phyloP scores from a whole-genome alignment of 2,113 vertebrate species.

The Empidonax traillii region DNA sequence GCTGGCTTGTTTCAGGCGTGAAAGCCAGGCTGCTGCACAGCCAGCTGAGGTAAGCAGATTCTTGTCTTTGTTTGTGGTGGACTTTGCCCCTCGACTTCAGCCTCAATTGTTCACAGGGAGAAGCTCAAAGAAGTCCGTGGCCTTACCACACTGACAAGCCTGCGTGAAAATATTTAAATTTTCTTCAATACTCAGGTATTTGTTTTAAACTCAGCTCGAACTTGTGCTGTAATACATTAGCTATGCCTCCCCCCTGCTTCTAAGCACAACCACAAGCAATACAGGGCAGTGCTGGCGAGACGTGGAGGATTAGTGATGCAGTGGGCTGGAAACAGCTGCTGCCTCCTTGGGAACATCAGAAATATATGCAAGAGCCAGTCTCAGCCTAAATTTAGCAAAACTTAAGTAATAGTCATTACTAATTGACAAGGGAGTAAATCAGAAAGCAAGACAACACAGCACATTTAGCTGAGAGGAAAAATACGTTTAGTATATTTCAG shows the following conservation, averaged over 20 bases:
- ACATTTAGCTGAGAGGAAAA: background rate
- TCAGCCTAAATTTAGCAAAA: slow-evolving; percentile 12
- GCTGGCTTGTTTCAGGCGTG: background rate
- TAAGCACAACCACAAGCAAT: background rate
- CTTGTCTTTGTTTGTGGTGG: background rate
- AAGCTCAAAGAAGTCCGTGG: background rate
- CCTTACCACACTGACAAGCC: background rate
- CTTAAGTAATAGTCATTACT: background rate
- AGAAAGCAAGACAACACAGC: background rate
- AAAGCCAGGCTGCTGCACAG: background rate
- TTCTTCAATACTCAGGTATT: background rate
- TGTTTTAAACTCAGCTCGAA: background rate
- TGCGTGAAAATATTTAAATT: background rate
- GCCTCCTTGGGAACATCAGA: background rate
- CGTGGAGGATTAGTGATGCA: background rate
- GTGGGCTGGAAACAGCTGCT: slow-evolving; percentile 39
- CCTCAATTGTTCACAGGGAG: background rate
- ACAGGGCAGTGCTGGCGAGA: background rate
- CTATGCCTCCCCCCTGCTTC: background rate
- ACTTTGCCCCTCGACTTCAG: slow-evolving; percentile 2
- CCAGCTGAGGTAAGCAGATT: slow-evolving; percentile 40
- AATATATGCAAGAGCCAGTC: background rate
- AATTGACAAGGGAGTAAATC: background rate
- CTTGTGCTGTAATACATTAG: background rate
- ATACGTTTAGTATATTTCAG: background rate